Evolutionary conservation across 2,113 vertebrate species (phyloP), one percentile per base, ranked within the genome.

Genomic region (Mirza zaza): DNA sequence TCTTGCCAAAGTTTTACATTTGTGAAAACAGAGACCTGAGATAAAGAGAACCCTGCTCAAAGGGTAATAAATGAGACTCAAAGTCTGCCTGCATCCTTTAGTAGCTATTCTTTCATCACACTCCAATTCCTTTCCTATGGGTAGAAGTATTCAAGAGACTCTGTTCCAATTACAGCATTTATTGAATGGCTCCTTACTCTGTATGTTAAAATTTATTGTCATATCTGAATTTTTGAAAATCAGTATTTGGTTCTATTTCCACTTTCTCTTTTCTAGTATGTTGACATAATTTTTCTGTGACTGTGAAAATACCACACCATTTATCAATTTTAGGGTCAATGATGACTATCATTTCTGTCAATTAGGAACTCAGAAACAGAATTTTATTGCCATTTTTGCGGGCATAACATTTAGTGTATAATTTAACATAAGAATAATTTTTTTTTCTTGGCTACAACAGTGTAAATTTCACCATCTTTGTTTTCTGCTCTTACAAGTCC

Each of bases 191-290:
- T 96, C 25, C 5, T 91, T 83, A 82, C 4, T 39, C n/a, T 57
- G 3, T 45, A 82, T 73, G 75, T 97, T 75, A 96, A 91, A 90
- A 86, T 65, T 85, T 34, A 95, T 0, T 77, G 45, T 88, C 18
- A 15, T 32, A 57, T 45, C 8, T 97, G 11, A 92, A 86, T 88
- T n/a, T 87, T 48, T 59, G 25, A 93, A 89, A 80, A 76, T 65
- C 59, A 76, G 10, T 75, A 91, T 57, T 71, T 86, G 59, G 39
- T 67, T 75, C 6, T 48, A 93, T 18, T 50, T 83, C 15, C 8
- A 45, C 34, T 39, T 86, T 87, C n/a, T 75, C 50, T 67, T 67
- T 91, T 71, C 25, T 70, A 61, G 1, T 87, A 25, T 75, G 14
- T 75, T 71, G 45, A 59, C 10, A 89, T 36, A 39, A 32, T 65